A percentile compares a stretch with the other conserved stretches of the same genome.
Conservation (phyloP, 2,888 invertebrate genomes). For the Pristionchus fissidentatus region DNA sequence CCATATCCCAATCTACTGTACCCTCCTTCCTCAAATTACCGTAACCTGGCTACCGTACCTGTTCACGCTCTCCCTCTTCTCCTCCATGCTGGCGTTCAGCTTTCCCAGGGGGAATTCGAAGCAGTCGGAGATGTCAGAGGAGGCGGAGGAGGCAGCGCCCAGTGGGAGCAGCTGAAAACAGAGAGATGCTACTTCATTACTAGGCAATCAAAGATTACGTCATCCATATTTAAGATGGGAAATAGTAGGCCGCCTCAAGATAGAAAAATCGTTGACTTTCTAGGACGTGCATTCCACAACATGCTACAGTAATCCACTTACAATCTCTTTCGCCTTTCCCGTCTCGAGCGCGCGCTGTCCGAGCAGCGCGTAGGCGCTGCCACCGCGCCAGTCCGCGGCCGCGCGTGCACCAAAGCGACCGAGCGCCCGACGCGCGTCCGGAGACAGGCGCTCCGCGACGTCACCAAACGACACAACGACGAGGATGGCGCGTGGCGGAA, state of each 20-base stretch:
- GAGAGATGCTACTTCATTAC: neutral
- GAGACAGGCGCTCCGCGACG: slow-evolving; percentile 62
- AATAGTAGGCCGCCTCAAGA: neutral
- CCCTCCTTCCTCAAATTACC: too few species aligned
- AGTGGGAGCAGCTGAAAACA: slow-evolving; percentile 24
- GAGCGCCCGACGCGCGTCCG: slow-evolving; percentile 58
- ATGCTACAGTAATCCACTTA: slow-evolving; percentile 33
- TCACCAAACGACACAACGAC: slow-evolving; percentile 65
- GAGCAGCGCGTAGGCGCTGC: slow-evolving; percentile 58
- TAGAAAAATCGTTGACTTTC: neutral
- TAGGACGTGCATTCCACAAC: neutral
- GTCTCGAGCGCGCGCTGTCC: slow-evolving; percentile 60
- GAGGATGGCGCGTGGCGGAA: slow-evolving; percentile 53
- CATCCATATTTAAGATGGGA: too few species aligned
- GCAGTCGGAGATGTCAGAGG: slow-evolving; percentile 50
- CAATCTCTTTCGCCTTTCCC: slow-evolving; percentile 58
- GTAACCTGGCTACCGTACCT: neutral
- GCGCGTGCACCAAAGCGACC: slow-evolving; percentile 16
- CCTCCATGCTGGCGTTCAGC: slow-evolving; percentile 48
- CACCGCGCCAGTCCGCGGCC: slow-evolving; percentile 53
- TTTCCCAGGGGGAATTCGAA: slow-evolving; percentile 62
- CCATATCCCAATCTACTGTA: neutral
- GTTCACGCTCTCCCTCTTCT: slow-evolving; percentile 49
- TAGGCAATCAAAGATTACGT: neutral
- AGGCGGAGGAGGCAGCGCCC: neutral